A percentile compares a stretch with the other conserved stretches of the same genome.
Evolutionary conservation across 2,888 invertebrate genomes (phyloP).

Genomic region (Pseudanteris insignis): DNA sequence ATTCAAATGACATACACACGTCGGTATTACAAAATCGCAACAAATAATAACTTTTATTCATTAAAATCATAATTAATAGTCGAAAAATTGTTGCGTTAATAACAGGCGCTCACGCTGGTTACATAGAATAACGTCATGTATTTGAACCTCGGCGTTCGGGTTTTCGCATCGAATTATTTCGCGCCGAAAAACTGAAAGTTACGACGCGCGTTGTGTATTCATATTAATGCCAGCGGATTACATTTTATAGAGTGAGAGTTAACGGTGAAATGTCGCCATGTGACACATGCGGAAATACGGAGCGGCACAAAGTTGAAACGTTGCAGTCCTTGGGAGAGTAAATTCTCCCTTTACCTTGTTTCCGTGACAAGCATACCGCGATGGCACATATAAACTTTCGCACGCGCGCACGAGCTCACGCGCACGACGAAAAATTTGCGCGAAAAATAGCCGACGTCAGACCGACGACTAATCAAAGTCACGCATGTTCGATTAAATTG

Average conservation of each 20-base stretch:
- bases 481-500: no score
- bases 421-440: not conserved
- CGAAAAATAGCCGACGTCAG: conserved; percentile 2
- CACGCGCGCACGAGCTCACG: conserved; percentile 21
- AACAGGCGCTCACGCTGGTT: no score
- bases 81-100: no score
- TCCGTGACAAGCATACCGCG: conserved; percentile 44
- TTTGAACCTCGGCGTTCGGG: conserved; percentile 13
- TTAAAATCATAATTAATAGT: no score
- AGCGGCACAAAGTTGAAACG: conserved; percentile 40
- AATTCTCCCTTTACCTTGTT: conserved; percentile 45
- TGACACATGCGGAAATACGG: conserved; percentile 45
- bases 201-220: conserved; percentile 32
- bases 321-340: conserved; percentile 44
- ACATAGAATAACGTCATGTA: no score
- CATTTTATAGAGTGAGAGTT: conserved; percentile 46
- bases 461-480: no score
- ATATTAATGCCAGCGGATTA: conserved; percentile 42
- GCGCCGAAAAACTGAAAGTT: conserved; percentile 17
- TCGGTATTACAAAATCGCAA: no score
- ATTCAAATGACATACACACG: no score
- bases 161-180: conserved; percentile 16
- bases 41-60: conserved; percentile 10
- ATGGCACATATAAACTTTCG: conserved; percentile 22
- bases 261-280: conserved; percentile 45